Evolutionary conservation across 2,113 vertebrate genomes (phyloP).

Genomic region (Xyrauchen texanus): DNA sequence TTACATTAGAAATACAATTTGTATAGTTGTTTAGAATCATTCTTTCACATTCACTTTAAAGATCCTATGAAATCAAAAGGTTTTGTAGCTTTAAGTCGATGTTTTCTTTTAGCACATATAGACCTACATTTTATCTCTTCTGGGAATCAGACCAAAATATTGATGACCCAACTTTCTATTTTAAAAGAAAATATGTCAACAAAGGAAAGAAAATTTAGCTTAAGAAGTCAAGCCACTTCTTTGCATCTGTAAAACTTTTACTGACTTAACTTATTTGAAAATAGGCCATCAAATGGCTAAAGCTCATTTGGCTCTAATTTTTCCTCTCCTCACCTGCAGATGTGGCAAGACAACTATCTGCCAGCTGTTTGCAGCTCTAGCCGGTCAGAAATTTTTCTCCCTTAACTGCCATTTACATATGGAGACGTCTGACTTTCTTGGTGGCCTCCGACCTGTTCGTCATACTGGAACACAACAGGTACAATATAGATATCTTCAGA

Average conservation of each 20-base stretch:
- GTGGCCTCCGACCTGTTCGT: constrained; percentile 87
- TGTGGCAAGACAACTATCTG: constrained; percentile 98
- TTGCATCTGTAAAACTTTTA: neutral
- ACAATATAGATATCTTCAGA: constrained; percentile 13
- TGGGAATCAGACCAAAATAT: too few species aligned
- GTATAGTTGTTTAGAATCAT: too few species aligned
- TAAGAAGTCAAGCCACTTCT: too few species aligned
- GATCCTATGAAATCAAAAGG: too few species aligned
- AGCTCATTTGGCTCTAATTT: neutral
- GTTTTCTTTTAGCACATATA: too few species aligned
- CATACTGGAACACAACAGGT: constrained; percentile 79
- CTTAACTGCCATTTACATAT: constrained; percentile 95
- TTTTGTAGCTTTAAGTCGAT: too few species aligned
- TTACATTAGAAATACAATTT: too few species aligned
- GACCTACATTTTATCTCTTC: too few species aligned
- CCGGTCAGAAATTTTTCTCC: constrained; percentile 81
- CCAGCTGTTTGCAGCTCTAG: constrained; percentile 89
- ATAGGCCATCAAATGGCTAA: neutral
- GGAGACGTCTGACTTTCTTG: constrained; percentile 96
- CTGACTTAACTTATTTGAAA: neutral
- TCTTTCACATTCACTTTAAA: too few species aligned
- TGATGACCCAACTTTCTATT: too few species aligned
- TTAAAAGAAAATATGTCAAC: too few species aligned
- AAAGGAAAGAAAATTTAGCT: too few species aligned
- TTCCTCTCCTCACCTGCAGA: constrained; percentile 62